These are phyloP conservation scores for Enoplosus armatus DNA, from an alignment of 2,797 vertebrate species.

Conservation along the genomic window DNA sequence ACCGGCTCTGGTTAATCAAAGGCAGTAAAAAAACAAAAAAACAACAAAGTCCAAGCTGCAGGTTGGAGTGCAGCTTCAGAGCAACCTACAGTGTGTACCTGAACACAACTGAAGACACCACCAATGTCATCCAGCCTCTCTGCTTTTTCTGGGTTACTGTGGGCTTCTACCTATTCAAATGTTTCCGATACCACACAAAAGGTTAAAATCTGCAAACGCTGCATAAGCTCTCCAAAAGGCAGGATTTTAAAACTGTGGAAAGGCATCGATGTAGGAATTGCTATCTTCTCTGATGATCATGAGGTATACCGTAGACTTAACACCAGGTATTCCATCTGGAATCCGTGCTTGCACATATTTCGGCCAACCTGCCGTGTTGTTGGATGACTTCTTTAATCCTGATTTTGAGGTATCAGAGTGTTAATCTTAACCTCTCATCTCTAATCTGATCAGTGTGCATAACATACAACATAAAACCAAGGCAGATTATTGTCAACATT, in stretches of 20 bases:
- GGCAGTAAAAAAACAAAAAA: constrained; percentile 49
- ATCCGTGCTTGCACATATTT: background rate
- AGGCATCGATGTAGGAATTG: background rate
- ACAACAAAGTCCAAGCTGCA: constrained; percentile 59
- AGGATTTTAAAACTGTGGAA: background rate
- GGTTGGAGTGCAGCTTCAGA: constrained; percentile 63
- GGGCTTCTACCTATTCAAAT: background rate
- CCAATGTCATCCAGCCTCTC: background rate
- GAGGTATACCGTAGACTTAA: background rate
- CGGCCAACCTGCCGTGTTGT: background rate
- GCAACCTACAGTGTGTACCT: background rate
- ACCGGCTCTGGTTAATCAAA: constrained; percentile 50
- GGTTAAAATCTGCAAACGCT: background rate
- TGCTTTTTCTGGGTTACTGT: background rate
- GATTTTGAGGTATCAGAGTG: too few relatives aligned
- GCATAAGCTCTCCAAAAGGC: too few relatives aligned
- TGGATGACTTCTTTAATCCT: background rate
- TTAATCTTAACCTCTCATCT: background rate
- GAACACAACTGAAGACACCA: background rate
- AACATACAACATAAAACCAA: background rate
- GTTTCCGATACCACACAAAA: background rate
- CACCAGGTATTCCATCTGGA: background rate
- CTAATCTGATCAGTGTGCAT: constrained; percentile 19
- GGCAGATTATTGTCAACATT: constrained; percentile 10
- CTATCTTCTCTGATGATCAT: background rate